Conservation (phyloP, 2,888 invertebrate species). For the Idaea straminata region DNA sequence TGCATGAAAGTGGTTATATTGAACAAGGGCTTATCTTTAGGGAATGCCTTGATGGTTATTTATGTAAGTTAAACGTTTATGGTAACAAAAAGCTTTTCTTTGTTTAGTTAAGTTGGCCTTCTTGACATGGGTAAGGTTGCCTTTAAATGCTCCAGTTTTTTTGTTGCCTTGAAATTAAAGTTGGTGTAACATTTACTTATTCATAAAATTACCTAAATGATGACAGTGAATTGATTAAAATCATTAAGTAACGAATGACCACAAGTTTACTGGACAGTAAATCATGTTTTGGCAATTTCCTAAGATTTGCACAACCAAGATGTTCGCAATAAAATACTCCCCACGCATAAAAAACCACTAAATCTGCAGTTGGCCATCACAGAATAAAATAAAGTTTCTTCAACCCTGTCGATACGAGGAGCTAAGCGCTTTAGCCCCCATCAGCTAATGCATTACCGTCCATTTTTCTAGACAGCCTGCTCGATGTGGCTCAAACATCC, state of each 20-base stretch:
- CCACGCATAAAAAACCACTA: conserved; percentile 28
- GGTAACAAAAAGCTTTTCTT: conserved; percentile 1
- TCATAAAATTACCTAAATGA: too few relatives aligned
- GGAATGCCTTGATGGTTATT: conserved; percentile 23
- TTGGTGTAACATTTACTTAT: background rate
- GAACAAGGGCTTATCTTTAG: conserved; percentile 23
- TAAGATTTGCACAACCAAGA: background rate
- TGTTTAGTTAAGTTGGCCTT: background rate
- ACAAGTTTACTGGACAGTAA: background rate
- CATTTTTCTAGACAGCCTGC: conserved; percentile 61
- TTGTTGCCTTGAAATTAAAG: background rate
- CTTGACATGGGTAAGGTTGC: background rate
- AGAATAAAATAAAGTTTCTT: conserved; percentile 44
- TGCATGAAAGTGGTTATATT: conserved; percentile 22
- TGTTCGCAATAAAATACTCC: background rate
- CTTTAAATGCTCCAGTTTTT: background rate
- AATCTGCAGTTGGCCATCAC: conserved; percentile 18
- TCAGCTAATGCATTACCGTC: conserved; percentile 57
- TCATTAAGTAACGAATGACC: too few relatives aligned
- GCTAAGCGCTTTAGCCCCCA: conserved; percentile 56
- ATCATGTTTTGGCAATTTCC: background rate
- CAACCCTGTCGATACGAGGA: conserved; percentile 38
- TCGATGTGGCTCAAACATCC: conserved; percentile 56
- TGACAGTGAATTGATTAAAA: too few relatives aligned
- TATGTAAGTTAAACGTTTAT: conserved; percentile 9